phyloP scores from a whole-genome alignment of 2,113 vertebrate genomes.

The Ictidomys tridecemlineatus region DNA sequence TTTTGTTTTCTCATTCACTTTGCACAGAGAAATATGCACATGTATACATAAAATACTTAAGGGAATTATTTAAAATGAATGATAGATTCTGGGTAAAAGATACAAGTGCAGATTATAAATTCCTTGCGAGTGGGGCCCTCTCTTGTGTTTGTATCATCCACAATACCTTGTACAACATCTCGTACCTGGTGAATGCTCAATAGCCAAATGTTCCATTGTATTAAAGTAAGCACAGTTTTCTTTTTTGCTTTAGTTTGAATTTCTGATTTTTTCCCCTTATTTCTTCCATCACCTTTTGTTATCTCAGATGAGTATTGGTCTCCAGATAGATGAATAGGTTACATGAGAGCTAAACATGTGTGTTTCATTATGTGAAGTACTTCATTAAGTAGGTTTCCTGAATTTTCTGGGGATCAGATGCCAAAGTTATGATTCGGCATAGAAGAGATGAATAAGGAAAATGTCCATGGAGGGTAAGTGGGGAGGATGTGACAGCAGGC shows the following conservation, averaged over 20 bases:
- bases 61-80: not conserved
- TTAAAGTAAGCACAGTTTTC: not conserved
- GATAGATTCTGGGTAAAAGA: not conserved
- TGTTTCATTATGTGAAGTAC: not conserved
- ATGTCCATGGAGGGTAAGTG: not conserved
- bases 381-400: not conserved
- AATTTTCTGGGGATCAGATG: not conserved
- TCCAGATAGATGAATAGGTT: not conserved
- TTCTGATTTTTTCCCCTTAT: not conserved
- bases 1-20: not conserved
- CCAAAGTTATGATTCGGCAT: not conserved
- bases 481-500: not conserved
- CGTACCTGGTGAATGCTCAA: fast-evolving
- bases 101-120: too few relatives aligned
- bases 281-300: not conserved
- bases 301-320: not conserved
- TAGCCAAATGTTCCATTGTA: not conserved
- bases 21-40: not conserved
- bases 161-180: not conserved
- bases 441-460: not conserved
- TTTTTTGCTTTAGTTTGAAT: not conserved
- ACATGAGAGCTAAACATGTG: not conserved
- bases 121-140: not conserved
- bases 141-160: not conserved
- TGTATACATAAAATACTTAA: not conserved